Conservation (phyloP, 1,140 invertebrate species). For the Drosophila subpulchrella region DNA sequence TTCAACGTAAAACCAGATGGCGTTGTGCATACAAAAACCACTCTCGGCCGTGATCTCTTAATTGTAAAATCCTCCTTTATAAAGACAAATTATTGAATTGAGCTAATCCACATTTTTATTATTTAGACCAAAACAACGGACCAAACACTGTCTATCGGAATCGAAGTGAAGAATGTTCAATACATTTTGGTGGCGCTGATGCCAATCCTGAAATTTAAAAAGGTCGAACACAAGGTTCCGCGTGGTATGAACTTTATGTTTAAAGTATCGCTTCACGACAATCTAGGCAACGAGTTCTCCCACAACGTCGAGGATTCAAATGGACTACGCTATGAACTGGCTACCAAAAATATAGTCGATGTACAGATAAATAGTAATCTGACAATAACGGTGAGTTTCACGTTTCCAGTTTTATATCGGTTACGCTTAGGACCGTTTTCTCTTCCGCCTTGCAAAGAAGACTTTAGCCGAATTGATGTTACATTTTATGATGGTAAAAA, state of each 20-base stretch:
- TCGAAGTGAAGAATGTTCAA: conserved; percentile 84
- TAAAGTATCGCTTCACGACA: conserved; percentile 83
- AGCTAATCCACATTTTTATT: conserved; percentile 32
- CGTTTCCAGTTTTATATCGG: conserved; percentile 7
- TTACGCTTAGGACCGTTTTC: no score
- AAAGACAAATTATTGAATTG: no score
- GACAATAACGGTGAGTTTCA: conserved; percentile 74
- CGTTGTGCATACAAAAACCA: conserved; percentile 86
- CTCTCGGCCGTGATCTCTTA: conserved; percentile 87
- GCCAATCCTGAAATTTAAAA: conserved; percentile 72
- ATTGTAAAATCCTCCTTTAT: conserved; percentile 83
- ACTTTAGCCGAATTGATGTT: no score
- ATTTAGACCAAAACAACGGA: conserved; percentile 69
- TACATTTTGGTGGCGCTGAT: conserved; percentile 77
- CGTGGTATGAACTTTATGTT: conserved; percentile 82
- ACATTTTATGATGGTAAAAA: no score
- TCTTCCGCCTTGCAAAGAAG: no score
- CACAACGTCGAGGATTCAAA: conserved; percentile 81
- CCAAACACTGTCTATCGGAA: conserved; percentile 79
- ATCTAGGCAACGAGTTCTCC: conserved; percentile 84
- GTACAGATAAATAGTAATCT: conserved; percentile 80
- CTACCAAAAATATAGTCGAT: conserved; percentile 81
- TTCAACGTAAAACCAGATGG: conserved; percentile 87
- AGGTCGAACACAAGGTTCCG: conserved; percentile 72
- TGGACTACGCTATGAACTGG: conserved; percentile 76